Evolutionary conservation across 92 coral and sea anemone genomes (phyloP), one percentile per base, ranked within the genome.

Genomic region (Porites evermanni): DNA sequence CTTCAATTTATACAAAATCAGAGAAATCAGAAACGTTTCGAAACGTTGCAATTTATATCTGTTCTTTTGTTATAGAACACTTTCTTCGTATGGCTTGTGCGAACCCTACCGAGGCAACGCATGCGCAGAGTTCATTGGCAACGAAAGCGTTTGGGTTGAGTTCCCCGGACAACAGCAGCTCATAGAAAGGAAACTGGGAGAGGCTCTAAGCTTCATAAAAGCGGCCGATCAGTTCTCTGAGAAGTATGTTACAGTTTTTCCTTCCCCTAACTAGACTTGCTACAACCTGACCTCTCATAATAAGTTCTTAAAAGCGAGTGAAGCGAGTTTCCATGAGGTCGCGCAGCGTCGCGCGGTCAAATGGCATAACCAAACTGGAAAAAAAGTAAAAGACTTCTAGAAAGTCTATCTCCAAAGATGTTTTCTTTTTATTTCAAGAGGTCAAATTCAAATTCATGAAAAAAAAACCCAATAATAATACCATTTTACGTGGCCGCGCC

Each of bases 31-130:
- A 29, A 29, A 29, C 32, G 32, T 29, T 24, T 67, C 26, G 38
- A 19, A 47, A 19, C 10, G 60, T 76, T 58, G 53, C 60, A 21
- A 58, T 12, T 7, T 20, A 17, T 80, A 12, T 3, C 21, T 66
- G 59, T 69, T 18, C 8, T 64, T 56, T 6, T 65, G 3, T 64
- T 83, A 2, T 67, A 83, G 87, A 63, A 44, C 79, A 1, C 59
- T 65, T 3, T 13, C 59, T 2, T 60, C 87, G 13, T 70, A 2
- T 19, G 87, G 80, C 72, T 18, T 64, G 32, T 94, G 98, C 81
- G 98, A 94, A 65, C 80, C 80, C 1, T 94, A 94, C 67, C 92
- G 81, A 17, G 98, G 98, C 5, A 66, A 88, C 1, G 87, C 92
- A 26, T 97, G 98, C 61, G 90, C 91, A 10, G 87, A 95, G 47